A percentile compares a stretch with the other conserved stretches of the same genome.
Conservation (phyloP, 2,797 vertebrate species). For the Lepus townsendii region DNA sequence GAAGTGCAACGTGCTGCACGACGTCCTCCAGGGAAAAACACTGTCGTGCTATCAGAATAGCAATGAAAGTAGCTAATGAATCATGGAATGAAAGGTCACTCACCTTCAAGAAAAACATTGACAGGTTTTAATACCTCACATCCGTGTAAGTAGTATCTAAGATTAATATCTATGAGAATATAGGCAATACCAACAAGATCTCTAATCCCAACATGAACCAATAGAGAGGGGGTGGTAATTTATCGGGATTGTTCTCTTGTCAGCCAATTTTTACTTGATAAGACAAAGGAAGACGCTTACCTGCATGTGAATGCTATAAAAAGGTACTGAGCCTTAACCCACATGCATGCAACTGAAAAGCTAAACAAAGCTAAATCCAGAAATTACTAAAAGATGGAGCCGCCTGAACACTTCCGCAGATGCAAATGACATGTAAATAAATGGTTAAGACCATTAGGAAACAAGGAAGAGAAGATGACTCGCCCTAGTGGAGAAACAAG, state of each 20-base stretch:
- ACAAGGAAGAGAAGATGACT: neutral
- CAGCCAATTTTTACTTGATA: neutral
- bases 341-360: neutral
- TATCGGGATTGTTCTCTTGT: neutral
- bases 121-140: constrained; percentile 80
- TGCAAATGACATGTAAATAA: neutral
- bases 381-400: neutral
- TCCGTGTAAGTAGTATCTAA: constrained; percentile 32
- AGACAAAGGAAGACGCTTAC: neutral
- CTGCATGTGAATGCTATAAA: neutral
- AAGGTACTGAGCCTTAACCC: neutral
- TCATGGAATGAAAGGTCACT: constrained; percentile 90
- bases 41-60: constrained; percentile 89
- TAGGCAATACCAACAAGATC: neutral
- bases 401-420: neutral
- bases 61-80: constrained; percentile 90
- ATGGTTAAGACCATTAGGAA: neutral
- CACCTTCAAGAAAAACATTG: constrained; percentile 86
- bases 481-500: neutral
- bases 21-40: constrained; percentile 90
- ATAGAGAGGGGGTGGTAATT: neutral
- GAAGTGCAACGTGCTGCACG: constrained; percentile 89
- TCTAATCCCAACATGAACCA: neutral
- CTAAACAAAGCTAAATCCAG: neutral
- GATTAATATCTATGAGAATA: constrained; percentile 69